Conservation (phyloP, 2,888 invertebrate genomes). For the Phasia obesa region DNA sequence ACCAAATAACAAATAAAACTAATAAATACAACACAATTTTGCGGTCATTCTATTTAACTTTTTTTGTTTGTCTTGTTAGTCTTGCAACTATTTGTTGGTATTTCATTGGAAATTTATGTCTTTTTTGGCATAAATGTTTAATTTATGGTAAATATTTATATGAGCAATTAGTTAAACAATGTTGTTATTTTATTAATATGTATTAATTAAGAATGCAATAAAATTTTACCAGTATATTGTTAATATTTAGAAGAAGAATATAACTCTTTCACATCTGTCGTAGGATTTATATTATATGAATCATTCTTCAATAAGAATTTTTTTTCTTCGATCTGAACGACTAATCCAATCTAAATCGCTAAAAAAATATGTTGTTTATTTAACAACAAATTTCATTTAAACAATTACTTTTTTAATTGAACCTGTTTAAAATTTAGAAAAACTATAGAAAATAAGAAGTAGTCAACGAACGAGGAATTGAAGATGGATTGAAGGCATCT, state of each 20-base stretch:
- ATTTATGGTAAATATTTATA: conserved; percentile 32
- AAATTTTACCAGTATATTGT: background rate
- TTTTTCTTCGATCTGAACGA: no score
- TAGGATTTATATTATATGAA: no score
- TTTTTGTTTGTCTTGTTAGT: background rate
- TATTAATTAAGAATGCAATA: background rate
- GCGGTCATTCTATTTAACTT: conserved; percentile 32
- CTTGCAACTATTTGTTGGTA: conserved; percentile 30
- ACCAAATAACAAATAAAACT: conserved; percentile 50
- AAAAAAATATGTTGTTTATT: no score
- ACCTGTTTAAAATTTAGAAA: no score
- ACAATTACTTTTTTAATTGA: no score
- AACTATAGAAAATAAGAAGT: no score
- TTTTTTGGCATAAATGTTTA: background rate
- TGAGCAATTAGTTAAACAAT: conserved; percentile 25
- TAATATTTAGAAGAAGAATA: background rate
- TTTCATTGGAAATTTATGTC: conserved; percentile 34
- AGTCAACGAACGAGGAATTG: no score
- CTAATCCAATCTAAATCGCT: no score
- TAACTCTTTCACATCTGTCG: no score
- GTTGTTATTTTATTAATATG: conserved; percentile 8
- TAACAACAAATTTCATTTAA: no score
- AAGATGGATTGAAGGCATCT: no score
- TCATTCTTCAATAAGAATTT: no score
- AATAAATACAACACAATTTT: conserved; percentile 41